phyloP scores from a whole-genome alignment of 2,113 vertebrate species.

The Clarias magur region DNA sequence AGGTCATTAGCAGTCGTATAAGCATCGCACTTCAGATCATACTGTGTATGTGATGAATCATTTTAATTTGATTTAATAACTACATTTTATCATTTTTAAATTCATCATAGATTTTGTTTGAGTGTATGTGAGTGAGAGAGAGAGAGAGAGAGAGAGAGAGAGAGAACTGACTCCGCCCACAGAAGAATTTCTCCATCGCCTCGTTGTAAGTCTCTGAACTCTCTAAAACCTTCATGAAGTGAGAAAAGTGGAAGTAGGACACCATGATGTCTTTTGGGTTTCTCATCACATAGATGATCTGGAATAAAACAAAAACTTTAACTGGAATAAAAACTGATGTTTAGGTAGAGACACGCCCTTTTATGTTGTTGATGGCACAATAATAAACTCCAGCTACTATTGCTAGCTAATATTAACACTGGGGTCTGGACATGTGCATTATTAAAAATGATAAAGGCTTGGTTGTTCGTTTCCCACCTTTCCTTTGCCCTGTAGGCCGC shows the following conservation, averaged over 20 bases:
- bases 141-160: too few species aligned
- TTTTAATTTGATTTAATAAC: too few species aligned
- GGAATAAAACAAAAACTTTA: background rate
- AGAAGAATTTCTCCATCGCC: conserved; percentile 52
- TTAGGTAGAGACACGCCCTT: too few species aligned
- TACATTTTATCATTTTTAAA: too few species aligned
- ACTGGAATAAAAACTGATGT: background rate
- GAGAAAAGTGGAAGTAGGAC: conserved; percentile 69
- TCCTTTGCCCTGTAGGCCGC: conserved; percentile 30
- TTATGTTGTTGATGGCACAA: too few species aligned
- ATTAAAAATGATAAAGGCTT: background rate
- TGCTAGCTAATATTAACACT: background rate
- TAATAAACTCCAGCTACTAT: background rate
- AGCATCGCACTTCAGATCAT: too few species aligned
- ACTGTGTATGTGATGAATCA: too few species aligned
- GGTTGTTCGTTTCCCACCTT: conserved; percentile 40
- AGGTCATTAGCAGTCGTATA: too few species aligned
- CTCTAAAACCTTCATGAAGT: conserved; percentile 45
- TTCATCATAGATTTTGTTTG: too few species aligned
- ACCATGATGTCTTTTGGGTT: conserved; percentile 72
- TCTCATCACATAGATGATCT: conserved; percentile 71
- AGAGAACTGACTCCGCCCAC: conserved; percentile 45
- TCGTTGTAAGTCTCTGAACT: conserved; percentile 32
- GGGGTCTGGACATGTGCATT: background rate
- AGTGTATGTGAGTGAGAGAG: background rate